Base-by-base conservation (phyloP, 2,113 vertebrate species). In the Eptesicus fuscus region DNA sequence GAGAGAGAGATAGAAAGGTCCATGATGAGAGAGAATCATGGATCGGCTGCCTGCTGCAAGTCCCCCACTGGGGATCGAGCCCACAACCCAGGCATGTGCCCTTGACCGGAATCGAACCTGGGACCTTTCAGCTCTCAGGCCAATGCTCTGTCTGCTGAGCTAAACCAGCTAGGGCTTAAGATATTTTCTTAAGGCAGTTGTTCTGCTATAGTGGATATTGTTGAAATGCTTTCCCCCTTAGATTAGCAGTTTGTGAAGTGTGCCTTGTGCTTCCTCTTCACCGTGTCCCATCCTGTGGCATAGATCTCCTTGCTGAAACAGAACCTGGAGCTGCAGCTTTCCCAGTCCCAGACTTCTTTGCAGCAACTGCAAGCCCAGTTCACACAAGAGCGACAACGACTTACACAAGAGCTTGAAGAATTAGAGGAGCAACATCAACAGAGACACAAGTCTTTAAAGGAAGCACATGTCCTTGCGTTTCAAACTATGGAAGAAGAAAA, bases 221-320 rank as follows among this genome's bases (percentile, higher is more conserved):
- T 74, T 71, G 30, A 84, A n/a, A 92, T 5, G 32, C 47, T 65
- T 91, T 92, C 35, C 82, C 69, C 59, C 65, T n/a, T 65, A 25
- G 51, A 30, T 20, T n/a, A 37, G 37, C 42, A 47, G 2, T 90
- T 30, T 77, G 47, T 77, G 71, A 91, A 32, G 56, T 49, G 14
- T 92, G 18, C 56, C 83, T 96, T 87, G 3, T 83, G 20, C 91
- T 92, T 95, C 49, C 88, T 78, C 77, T 49, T 96, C 93, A 95
- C 28, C 63, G 61, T 98, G 96, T 98, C 42, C 94, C 89, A 20
- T 96, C 97, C 76, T 95, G 86, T 97, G 97, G 86, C 37, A 10
- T 93, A 99, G 99, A 99, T 99, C 97, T 99, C 99, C 61, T 97
- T 99, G 97, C 96, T 99, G 98, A 99, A 99, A 97, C 99, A 99